Evolutionary conservation across 2,113 vertebrate genomes (phyloP), one percentile per base, ranked within the genome.

Genomic region (Athene noctua): DNA sequence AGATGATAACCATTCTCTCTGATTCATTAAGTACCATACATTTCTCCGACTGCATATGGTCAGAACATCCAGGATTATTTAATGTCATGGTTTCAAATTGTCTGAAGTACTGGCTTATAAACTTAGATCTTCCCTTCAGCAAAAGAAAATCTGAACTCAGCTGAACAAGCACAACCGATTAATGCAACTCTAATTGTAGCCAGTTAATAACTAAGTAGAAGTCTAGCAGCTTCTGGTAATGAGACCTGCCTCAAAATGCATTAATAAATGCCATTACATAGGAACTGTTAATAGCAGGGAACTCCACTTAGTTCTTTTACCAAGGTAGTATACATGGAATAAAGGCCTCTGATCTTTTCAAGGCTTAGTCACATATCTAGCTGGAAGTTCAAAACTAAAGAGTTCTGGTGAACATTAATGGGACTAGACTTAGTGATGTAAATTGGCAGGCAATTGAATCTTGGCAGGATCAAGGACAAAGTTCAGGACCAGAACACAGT

Each of bases 131-230:
- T 54, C 72, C 80, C 80, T 86, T 80, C 49, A 96, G 95, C 78
- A 90, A 94, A 95, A 75, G 71, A 80, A 89, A 96, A 96, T 92
- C 59, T 93, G 80, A 95, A 92, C 87, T 93, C 85, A 88, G 49
- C 14, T 91, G 88, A 96, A 97, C 67, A 96, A 91, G 88, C 86
- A 92, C 72, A 91, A 62, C 81, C 95, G 86, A 97, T 94, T 96
- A 94, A 97, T 86, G 73, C 61, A 93, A 91, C 73, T 91, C 58
- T 95, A 95, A 96, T 75, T 95, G 88, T 94, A 92, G 72, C 38
- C 87, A 94, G 90, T n/a, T 97, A 95, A 96, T 96, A 95, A 92
- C 83, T 91, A 94, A 96, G 96, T 83, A 91, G 71, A 67, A 95
- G 87, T 86, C 95, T 96, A 94, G 71, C 74, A 81, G 75, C 72